Evolutionary conservation across 1,140 invertebrate genomes (phyloP).

Genomic region (Holcopasites calliopsidis): DNA sequence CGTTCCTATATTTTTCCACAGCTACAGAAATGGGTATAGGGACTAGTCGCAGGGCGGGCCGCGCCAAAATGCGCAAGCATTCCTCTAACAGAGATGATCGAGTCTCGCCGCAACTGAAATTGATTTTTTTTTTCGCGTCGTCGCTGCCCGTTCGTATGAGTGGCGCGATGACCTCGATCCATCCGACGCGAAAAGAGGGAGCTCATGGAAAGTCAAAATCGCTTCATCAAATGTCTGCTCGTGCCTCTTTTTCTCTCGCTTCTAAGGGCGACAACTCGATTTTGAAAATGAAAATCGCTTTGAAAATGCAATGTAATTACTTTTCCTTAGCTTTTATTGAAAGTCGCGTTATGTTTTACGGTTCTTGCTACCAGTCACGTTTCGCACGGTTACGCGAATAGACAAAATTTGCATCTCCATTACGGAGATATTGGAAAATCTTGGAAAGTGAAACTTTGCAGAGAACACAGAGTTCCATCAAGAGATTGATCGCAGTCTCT

Average conservation of each 20-base stretch:
- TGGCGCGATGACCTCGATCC: neutral
- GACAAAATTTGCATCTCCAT: no score
- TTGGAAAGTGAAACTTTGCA: neutral
- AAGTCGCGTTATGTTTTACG: neutral
- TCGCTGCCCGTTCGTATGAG: neutral
- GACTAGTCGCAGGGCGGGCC: slow-evolving; percentile 48
- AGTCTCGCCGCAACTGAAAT: slow-evolving; percentile 72
- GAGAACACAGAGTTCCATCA: neutral
- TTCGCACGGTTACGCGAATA: neutral
- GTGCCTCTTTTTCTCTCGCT: no score
- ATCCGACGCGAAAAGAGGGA: neutral
- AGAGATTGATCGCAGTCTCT: slow-evolving; percentile 26
- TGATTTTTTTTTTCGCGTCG: slow-evolving; percentile 62
- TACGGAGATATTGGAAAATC: slow-evolving; percentile 11
- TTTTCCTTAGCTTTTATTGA: slow-evolving; percentile 24
- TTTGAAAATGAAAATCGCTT: slow-evolving; percentile 18
- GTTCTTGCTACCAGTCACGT: neutral
- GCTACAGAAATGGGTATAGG: slow-evolving; percentile 61
- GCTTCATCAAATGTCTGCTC: slow-evolving; percentile 25
- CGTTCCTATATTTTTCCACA: slow-evolving; percentile 67
- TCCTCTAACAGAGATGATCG: slow-evolving; percentile 65
- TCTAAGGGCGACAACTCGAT: neutral
- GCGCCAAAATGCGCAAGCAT: slow-evolving; percentile 63
- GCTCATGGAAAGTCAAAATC: slow-evolving; percentile 31
- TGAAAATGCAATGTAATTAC: slow-evolving; percentile 9